A percentile compares a stretch with the other conserved stretches of the same genome.
Evolutionary conservation across 2,797 vertebrate genomes (phyloP).

Genomic region (Hippopotamyrus pictus): DNA sequence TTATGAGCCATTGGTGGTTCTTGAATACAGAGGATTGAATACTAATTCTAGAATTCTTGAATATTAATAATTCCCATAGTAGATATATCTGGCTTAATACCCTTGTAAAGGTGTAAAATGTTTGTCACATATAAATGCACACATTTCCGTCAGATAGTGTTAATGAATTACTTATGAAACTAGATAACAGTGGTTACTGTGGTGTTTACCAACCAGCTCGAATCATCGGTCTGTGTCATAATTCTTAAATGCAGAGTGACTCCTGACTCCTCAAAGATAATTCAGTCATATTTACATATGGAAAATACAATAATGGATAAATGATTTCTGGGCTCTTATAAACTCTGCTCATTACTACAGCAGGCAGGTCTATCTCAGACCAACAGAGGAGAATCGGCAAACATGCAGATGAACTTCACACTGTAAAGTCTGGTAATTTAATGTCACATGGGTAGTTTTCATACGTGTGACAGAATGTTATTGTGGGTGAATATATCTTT

Average conservation of each 20-base stretch:
- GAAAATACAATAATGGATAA: neutral
- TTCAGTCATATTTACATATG: conserved; percentile 5
- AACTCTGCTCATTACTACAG: neutral
- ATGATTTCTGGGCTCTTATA: neutral
- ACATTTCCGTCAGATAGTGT: neutral
- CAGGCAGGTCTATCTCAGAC: neutral
- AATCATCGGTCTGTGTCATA: neutral
- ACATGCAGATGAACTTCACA: neutral
- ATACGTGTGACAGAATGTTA: neutral
- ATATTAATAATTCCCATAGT: neutral
- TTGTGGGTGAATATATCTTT: neutral
- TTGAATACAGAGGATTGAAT: neutral
- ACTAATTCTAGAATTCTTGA: neutral
- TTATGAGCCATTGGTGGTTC: neutral
- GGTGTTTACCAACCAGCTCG: neutral
- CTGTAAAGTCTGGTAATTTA: neutral
- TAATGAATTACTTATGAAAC: neutral
- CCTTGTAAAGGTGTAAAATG: neutral
- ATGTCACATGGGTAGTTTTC: neutral
- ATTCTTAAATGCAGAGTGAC: neutral
- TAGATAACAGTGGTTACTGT: neutral
- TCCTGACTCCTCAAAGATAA: neutral
- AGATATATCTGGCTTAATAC: neutral
- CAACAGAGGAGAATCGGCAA: neutral
- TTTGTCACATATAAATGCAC: neutral